Conservation (phyloP, 2,113 vertebrate genomes). For the Rhagologus leucostigma region DNA sequence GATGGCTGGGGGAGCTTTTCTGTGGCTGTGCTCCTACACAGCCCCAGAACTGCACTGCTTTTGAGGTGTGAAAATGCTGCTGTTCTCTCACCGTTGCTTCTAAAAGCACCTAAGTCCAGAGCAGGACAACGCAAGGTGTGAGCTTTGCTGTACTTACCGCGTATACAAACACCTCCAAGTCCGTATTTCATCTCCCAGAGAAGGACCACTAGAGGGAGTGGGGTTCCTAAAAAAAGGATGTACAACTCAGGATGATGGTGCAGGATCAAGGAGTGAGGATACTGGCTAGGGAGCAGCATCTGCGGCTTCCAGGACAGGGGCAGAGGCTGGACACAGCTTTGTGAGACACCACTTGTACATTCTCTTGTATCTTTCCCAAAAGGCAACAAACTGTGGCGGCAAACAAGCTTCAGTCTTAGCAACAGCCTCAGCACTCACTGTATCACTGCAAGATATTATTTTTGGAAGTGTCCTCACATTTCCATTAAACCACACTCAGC, state of each 20-base stretch:
- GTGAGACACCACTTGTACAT: neutral
- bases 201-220: slow-evolving; percentile 49
- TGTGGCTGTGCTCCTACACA: neutral
- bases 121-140: neutral
- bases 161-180: fast-evolving
- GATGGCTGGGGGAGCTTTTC: neutral
- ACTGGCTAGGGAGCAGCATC: neutral
- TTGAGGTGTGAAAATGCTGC: neutral
- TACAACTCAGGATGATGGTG: neutral
- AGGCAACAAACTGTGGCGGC: neutral
- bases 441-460: neutral
- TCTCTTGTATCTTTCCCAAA: neutral
- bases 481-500: neutral
- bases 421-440: neutral
- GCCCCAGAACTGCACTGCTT: neutral
- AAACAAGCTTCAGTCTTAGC: neutral
- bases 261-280: neutral
- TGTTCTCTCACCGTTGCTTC: neutral
- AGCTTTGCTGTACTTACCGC: neutral
- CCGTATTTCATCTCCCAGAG: neutral
- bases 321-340: neutral
- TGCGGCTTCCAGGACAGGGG: neutral
- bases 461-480: neutral
- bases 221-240: neutral
- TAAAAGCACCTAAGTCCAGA: neutral